Evolutionary conservation across 2,797 vertebrate genomes (phyloP), one percentile per base, ranked within the genome.

Genomic region (Myotis daubentonii): DNA sequence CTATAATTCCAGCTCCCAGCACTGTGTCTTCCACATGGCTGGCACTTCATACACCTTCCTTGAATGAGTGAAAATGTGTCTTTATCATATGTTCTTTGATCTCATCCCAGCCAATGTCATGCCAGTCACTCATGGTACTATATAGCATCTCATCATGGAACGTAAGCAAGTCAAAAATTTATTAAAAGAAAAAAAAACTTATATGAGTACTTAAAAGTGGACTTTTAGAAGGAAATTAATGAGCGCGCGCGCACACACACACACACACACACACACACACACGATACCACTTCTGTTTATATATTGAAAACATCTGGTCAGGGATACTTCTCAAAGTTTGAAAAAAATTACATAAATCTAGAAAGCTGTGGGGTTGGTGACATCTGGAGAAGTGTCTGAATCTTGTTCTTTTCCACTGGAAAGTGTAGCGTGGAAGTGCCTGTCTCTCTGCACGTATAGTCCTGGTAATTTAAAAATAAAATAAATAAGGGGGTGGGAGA

Each of bases 351-450:
- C 28, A 55, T 62, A 41, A 84, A 78, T 95, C 62, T 51, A 89
- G 36, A 72, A 86, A 94, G 49, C 13, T 51, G 3, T 72, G 44
- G 44, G 17, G 41, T 72, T 92, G 55, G 38, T 86, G 47, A 28
- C 20, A 57, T 79, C 49, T 82, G 51, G 66, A 74, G 28, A 87
- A 83, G 7, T 89, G 30, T 53, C 68, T 79, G 72, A 81, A 81
- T 76, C 15, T 82, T 89, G 6, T 15, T 81, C 20, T 83, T 82
- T 92, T 93, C 53, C 41, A 84, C 28, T 87, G 15, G 38, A 87
- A 95, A 84, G 74, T 87, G 33, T 33, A 85, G 36, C 68, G 38
- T 60, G 10, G 23, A 60, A 28, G 11, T 95, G 25, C 19, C n/a
- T 13, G 44, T 28, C 44, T 70, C 81, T 79, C 62, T 80, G 41